Conservation (phyloP, 2,113 vertebrate species). For the Hucho hucho region DNA sequence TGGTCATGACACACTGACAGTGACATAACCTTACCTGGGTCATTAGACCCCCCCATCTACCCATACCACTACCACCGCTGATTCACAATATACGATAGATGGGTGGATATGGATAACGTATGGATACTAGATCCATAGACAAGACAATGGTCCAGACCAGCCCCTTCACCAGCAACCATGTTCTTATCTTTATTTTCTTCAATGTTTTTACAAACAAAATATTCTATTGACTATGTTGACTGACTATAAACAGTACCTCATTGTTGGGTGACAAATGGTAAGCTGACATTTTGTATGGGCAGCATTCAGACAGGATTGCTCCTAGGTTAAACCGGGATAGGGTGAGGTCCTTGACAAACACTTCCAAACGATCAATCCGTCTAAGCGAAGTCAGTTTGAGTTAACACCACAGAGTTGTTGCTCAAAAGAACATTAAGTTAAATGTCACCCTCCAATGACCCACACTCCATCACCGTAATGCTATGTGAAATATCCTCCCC, state of each 20-base stretch:
- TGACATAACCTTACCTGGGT: slow-evolving; percentile 29
- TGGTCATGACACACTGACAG: slow-evolving; percentile 60
- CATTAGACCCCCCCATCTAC: neutral
- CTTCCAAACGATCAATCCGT: slow-evolving; percentile 15
- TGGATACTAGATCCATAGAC: neutral
- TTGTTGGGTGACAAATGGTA: neutral
- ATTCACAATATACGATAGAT: neutral
- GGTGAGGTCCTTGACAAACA: slow-evolving; percentile 25
- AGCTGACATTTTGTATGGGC: neutral
- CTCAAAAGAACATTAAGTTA: slow-evolving; percentile 54
- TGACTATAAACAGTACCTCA: neutral
- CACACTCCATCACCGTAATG: slow-evolving; percentile 52
- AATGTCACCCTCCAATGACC: slow-evolving; percentile 40
- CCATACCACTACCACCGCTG: neutral
- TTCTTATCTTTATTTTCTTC: neutral
- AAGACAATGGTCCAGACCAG: neutral
- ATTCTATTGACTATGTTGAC: neutral
- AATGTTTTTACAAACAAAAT: no score
- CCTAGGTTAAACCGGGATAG: slow-evolving; percentile 38
- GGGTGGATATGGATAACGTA: neutral
- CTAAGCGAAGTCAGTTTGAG: slow-evolving; percentile 46
- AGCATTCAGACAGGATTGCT: neutral
- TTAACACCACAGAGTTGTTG: slow-evolving; percentile 43
- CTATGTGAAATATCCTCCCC: slow-evolving; percentile 43
- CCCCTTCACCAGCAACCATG: neutral